Base-by-base conservation (phyloP, 2,888 invertebrate species). In the Petrolisthes manimaculis region DNA sequence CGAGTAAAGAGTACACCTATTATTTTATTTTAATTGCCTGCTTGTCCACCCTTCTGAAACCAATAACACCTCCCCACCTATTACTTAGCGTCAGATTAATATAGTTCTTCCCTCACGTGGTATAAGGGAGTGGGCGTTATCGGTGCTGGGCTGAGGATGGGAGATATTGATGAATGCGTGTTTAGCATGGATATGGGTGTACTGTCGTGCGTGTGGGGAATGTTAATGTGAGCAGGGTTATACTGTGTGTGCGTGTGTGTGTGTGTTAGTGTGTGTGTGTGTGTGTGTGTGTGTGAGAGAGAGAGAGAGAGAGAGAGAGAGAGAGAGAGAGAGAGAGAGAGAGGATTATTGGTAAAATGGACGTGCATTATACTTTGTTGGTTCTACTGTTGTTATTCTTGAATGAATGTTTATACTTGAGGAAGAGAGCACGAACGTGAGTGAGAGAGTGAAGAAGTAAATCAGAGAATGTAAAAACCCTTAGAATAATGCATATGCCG, bases 1-100 rank as follows among this genome's bases (percentile, higher is more conserved):
- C 9, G 74, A 79, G n/a, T 21, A 74, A 21, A 74, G 55, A 12
- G 55, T 55, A 79, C 54, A 79, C 79, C 79, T 79, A 53, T 56
- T 79, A 79, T 79, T 55, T 79, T 55, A 79, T 79, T 79, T 55
- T 79, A 79, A 79, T 79, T 54, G 55, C 79, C 79, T 24, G 21
- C 79, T 55, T 55, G 79, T 79, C 79, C 79, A 54, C 79, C 79
- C 21, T 24, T 55, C 55, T 79, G 79, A 55, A 79, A 79, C 79
- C 79, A 79, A 79, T 79, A 79, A 79, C 79, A 55, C 53, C 79
- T 37, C 79, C 55, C 21, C 24, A 55, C 79, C n/a, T n/a, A 79
- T 79, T 79, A 79, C 53, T 79, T 79, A 79, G 54, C 53, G 54
- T 54, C 55, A 9, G 12, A 61, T 61, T 61, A 61, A 61, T 61